Evolutionary conservation across 2,113 vertebrate genomes (phyloP).

Genomic region (Gymnorhina tibicen): DNA sequence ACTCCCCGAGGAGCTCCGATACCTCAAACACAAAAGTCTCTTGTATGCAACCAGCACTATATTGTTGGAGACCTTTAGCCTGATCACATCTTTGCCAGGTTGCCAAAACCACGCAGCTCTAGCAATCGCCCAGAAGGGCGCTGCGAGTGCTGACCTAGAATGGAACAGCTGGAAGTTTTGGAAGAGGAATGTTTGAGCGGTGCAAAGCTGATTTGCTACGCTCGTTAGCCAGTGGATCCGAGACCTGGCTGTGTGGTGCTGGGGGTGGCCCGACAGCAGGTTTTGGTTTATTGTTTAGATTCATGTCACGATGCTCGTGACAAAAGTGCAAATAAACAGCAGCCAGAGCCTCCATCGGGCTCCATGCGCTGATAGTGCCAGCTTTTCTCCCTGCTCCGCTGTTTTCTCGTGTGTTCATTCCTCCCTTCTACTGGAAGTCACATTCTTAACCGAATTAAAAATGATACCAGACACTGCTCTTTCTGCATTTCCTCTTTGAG

Average conservation of each 20-base stretch:
- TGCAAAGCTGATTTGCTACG: conserved; percentile 36
- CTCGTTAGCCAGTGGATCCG: background rate
- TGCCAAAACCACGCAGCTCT: background rate
- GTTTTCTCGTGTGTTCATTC: background rate
- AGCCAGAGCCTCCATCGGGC: background rate
- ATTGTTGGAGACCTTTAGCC: background rate
- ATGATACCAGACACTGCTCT: conserved; percentile 32
- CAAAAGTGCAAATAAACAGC: conserved; percentile 2
- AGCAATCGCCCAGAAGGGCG: background rate
- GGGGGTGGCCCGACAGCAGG: background rate
- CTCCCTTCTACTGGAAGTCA: conserved; percentile 13
- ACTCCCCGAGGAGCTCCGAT: fast-evolving
- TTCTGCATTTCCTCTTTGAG: conserved; percentile 39
- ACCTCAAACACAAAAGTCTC: background rate
- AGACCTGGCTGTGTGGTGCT: conserved; percentile 1
- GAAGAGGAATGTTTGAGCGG: background rate
- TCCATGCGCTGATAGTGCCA: fast-evolving
- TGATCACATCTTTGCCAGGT: background rate
- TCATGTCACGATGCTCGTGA: background rate
- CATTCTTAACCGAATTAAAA: conserved; percentile 45
- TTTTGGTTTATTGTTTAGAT: conserved; percentile 10
- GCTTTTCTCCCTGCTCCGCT: background rate
- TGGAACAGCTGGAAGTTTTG: conserved; percentile 48
- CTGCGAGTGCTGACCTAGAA: background rate
- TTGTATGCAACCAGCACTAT: background rate